Conservation (phyloP, 2,888 invertebrate species). For the Apamea sordens region DNA sequence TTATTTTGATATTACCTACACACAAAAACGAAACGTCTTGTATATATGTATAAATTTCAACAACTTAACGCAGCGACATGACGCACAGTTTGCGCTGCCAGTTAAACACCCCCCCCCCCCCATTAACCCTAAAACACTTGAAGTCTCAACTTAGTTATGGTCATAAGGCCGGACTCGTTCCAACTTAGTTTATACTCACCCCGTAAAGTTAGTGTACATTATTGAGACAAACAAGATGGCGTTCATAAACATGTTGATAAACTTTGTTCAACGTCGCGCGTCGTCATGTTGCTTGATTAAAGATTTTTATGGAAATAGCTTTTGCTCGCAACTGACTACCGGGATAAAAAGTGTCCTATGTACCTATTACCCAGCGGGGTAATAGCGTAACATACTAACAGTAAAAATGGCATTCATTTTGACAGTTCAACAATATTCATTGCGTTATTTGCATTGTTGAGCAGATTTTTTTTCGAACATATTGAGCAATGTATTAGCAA, state of each 20-base stretch:
- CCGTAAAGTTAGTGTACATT: constrained; percentile 56
- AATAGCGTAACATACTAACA: no score
- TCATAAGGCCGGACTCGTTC: constrained; percentile 56
- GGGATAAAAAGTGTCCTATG: background rate
- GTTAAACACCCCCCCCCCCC: background rate
- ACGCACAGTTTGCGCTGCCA: background rate
- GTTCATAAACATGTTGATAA: constrained; percentile 48
- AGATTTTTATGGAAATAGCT: constrained; percentile 17
- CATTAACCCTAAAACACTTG: constrained; percentile 46
- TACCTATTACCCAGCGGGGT: background rate
- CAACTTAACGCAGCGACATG: background rate
- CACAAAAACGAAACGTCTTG: no score
- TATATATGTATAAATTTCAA: background rate
- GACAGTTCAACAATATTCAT: no score
- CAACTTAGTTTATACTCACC: constrained; percentile 56
- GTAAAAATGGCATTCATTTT: no score
- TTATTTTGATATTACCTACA: no score
- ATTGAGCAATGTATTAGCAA: no score
- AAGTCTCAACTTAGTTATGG: constrained; percentile 56
- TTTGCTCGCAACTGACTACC: background rate
- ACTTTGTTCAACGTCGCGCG: constrained; percentile 17
- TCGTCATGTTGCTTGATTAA: constrained; percentile 31
- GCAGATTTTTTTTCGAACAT: no score
- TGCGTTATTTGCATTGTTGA: no score
- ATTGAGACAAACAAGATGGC: constrained; percentile 60